Base-by-base conservation (phyloP, 2,797 vertebrate species). In the Diplodus sargus region DNA sequence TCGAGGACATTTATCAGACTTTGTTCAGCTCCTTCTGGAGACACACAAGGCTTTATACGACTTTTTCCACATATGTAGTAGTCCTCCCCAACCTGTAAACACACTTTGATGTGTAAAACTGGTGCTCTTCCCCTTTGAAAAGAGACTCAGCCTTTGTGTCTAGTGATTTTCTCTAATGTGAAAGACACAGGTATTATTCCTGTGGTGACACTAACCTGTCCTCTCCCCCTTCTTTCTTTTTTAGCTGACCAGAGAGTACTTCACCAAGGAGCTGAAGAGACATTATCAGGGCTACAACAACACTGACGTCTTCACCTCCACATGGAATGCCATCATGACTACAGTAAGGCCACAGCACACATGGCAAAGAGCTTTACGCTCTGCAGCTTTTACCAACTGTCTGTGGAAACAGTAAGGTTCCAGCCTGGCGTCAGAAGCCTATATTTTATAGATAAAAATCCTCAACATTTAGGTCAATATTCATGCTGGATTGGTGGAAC, bases 301-400 rank as follows among this genome's bases (percentile, higher is more conserved):
- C 91, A 96, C 96, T 0, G 97, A 99, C 0, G 93, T 97, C 89
- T 98, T 98, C 92, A 97, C 97, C 9, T 95, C 96, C 81, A 98
- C 97, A 71, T 99, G 97, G 97, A 99, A 98, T 59, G 97, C 97
- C 1, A 96, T 98, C 86, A 99, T 99, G 97, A 97, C 94, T 87
- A 98, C 97, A n/a, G 97, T 98, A 93, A 97, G 96, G 89, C 76
- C 77, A 53, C 71, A 57, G 69, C 61, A 57, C 83, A 78, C 70
- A 82, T 49, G 70, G 62, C 78, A 79, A 61, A 83, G 23, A 77
- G 75, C 79, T 85, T 34, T 22, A 58, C n/a, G 18, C 4, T 39
- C 48, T 60, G 67, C 28, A 76, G 70, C 74, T 87, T 82, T 78
- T 71, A 86, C 71, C 47, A 64, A 59, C 78, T 63, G 58, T 49